Evolutionary conservation across 1,140 invertebrate genomes (phyloP).

Genomic region (Hirudo medicinalis): DNA sequence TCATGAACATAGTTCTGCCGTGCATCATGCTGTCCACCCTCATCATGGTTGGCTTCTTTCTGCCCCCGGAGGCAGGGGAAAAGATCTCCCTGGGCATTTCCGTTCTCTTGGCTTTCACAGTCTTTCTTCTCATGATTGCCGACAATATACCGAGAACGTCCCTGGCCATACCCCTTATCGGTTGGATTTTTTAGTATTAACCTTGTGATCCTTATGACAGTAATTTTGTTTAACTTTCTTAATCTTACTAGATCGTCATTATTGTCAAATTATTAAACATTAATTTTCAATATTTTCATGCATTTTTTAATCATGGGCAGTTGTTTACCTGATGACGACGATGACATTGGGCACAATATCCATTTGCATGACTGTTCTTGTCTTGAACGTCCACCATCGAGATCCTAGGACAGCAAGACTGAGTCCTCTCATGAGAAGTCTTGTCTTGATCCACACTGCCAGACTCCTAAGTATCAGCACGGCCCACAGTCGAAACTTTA

Average conservation of each 20-base stretch:
- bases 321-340: conserved; percentile 22
- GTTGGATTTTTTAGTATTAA: conserved; percentile 27
- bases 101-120: conserved; percentile 42
- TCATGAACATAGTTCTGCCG: conserved; percentile 77
- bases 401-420: conserved; percentile 1
- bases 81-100: conserved; percentile 86
- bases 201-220: not conserved
- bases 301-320: not conserved
- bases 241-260: no score
- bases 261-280: not conserved
- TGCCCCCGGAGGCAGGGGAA: conserved; percentile 97
- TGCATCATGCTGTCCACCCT: conserved; percentile 97
- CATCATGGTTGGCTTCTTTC: conserved; percentile 90
- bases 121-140: conserved; percentile 57
- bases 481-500: conserved; percentile 5
- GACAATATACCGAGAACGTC: conserved; percentile 88
- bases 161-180: conserved; percentile 56
- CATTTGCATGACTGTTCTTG: conserved; percentile 22
- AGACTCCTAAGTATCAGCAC: conserved; percentile 15
- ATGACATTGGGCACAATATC: conserved; percentile 22
- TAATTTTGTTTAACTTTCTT: no score
- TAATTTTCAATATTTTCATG: not conserved
- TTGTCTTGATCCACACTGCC: conserved; percentile 14
- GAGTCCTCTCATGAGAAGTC: conserved; percentile 7
- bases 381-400: conserved; percentile 21